Percentiles rank a stretch among this genome's conserved stretches.
Conservation (phyloP, 2,888 invertebrate genomes). For the Ormyrus rosae region DNA sequence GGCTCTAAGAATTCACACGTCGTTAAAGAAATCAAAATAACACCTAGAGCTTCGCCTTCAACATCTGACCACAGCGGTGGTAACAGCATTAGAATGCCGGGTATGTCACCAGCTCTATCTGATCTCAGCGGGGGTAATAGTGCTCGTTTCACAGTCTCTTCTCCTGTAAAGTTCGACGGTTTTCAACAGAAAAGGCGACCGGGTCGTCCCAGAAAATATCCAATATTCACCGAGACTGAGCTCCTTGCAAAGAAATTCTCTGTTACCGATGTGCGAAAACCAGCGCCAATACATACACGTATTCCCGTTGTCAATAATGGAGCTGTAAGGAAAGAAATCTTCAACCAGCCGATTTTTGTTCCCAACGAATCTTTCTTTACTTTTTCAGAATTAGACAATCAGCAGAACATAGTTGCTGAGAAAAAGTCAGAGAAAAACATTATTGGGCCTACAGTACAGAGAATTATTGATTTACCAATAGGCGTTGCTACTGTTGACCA, state of each 20-base stretch:
- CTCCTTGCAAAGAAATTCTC: constrained; percentile 30
- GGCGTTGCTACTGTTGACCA: no score
- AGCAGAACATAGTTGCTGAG: not conserved
- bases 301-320: constrained; percentile 10
- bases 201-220: constrained; percentile 49
- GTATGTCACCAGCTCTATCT: constrained; percentile 22
- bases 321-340: not conserved
- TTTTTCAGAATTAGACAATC: not conserved
- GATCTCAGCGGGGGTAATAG: constrained; percentile 27
- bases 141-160: constrained; percentile 8
- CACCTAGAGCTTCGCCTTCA: constrained; percentile 25
- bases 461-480: no score
- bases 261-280: not conserved
- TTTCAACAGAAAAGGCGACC: constrained; percentile 6
- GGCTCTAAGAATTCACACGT: constrained; percentile 45
- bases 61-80: not conserved
- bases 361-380: constrained; percentile 10
- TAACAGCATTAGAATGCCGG: not conserved
- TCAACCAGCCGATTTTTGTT: no score
- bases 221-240: constrained; percentile 47
- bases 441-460: no score
- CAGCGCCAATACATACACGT: not conserved
- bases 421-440: no score
- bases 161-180: not conserved
- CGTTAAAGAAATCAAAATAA: constrained; percentile 55